Percentiles rank a stretch among this genome's conserved stretches.
Conservation (phyloP, 2,888 invertebrate species). For the Meandrusa payeni region DNA sequence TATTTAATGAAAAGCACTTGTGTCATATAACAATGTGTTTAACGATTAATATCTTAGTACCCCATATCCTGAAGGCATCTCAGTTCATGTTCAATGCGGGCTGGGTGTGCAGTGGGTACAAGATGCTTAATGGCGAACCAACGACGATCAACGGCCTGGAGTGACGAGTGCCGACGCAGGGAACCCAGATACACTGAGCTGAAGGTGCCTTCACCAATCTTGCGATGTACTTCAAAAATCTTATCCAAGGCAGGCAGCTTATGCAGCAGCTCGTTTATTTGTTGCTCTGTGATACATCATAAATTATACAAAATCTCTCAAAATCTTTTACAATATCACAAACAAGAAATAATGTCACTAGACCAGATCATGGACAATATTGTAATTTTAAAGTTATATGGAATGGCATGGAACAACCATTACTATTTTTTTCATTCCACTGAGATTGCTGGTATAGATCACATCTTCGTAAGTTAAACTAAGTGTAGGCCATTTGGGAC, state of each 20-base stretch:
- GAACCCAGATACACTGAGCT: constrained; percentile 92
- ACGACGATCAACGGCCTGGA: constrained; percentile 67
- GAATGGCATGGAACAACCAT: too few relatives aligned
- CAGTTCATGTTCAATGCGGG: constrained; percentile 89
- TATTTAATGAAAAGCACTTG: too few relatives aligned
- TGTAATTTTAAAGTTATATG: too few relatives aligned
- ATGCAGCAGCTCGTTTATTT: constrained; percentile 63
- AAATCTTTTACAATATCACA: too few relatives aligned
- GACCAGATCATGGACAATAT: too few relatives aligned
- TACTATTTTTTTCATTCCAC: too few relatives aligned
- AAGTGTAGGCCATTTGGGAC: too few relatives aligned
- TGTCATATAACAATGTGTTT: too few relatives aligned
- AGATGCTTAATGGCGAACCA: constrained; percentile 93
- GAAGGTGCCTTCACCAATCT: constrained; percentile 92
- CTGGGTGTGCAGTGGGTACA: constrained; percentile 92
- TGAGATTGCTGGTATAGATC: too few relatives aligned
- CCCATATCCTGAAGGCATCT: constrained; percentile 89
- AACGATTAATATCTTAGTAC: too few relatives aligned
- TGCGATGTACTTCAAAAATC: constrained; percentile 84
- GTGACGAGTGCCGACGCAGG: constrained; percentile 68
- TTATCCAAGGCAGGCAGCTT: constrained; percentile 82
- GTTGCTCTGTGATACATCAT: constrained; percentile 46
- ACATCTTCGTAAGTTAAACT: too few relatives aligned
- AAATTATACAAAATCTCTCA: neutral
- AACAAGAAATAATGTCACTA: too few relatives aligned